A percentile compares a stretch with the other conserved stretches of the same genome.
These are phyloP conservation scores for Julus scandinavius DNA, from an alignment of 2,888 invertebrate species.

Conservation along the genomic window DNA sequence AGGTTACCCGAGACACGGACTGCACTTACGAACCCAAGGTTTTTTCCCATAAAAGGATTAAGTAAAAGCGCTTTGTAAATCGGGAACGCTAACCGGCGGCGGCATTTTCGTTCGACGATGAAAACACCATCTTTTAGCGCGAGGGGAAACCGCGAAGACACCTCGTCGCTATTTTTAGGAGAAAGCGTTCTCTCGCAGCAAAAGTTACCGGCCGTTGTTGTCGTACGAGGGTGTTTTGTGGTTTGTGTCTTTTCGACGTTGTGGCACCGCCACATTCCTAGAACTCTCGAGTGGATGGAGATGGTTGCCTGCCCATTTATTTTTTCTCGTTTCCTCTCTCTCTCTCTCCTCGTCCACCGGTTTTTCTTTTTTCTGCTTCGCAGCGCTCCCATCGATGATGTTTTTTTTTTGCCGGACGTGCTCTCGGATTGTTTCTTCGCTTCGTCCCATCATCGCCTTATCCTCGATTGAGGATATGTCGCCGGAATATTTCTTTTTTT, in stretches of 20 bases:
- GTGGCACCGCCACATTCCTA: conserved; percentile 6
- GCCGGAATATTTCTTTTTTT: neutral
- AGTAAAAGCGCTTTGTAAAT: no score
- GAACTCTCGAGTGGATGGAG: neutral
- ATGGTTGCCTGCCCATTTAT: conserved; percentile 14
- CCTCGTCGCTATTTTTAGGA: no score
- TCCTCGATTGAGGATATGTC: neutral
- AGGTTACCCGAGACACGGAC: no score
- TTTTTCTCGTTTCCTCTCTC: neutral
- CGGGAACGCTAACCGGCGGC: no score
- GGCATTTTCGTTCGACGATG: no score
- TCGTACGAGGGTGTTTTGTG: neutral
- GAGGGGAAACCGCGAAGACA: no score
- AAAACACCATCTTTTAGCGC: no score
- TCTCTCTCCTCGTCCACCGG: neutral
- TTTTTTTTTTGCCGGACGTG: conserved; percentile 2
- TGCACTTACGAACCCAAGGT: no score
- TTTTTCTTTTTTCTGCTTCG: neutral
- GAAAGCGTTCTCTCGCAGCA: no score
- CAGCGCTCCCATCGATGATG: neutral
- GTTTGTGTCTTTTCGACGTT: neutral
- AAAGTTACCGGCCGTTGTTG: no score
- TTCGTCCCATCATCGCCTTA: neutral
- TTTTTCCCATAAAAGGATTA: no score
- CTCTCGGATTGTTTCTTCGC: conserved; percentile 40